Evolutionary conservation across 2,797 vertebrate genomes (phyloP), one percentile per base, ranked within the genome.

Genomic region (Sebastes taczanowskii): DNA sequence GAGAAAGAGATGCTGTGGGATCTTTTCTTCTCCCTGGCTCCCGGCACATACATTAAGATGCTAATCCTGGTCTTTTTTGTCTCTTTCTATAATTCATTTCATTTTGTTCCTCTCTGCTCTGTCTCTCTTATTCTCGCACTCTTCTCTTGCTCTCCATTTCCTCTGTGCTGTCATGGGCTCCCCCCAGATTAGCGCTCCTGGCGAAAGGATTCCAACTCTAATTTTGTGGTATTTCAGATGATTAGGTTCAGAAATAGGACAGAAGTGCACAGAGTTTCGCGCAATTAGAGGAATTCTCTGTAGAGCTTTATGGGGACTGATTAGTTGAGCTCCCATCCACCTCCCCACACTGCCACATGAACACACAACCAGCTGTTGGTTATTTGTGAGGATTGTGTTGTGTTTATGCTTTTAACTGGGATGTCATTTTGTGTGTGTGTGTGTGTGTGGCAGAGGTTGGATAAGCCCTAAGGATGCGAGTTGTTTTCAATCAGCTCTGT

Each of bases 401-500:
- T 91, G 79, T 90, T 86, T 89, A 78, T 86, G 87, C 85, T 86
- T 90, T 92, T 91, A 85, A 86, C 82, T 64, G 85, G 75, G 84
- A 86, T 89, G 79, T 89, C 74, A 82, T 81, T 88, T 68, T 69
- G 58, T 78, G 77, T 80, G 42, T 42, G 42, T 42, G 18, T 27
- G 27, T 27, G 27, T 84, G 46, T 42, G 18, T 62, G 81, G 85
- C 82, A 92, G 90, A 90, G 88, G 86, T 92, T 88, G 84, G 82
- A 89, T 92, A 90, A 93, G 86, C 92, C 90, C 85, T 83, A 85
- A 92, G 94, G 94, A 94, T 93, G 86, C 74, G 83, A 94, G 94
- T 94, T 95, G 94, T 95, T 96, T 95, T 95, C 95, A 95, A 94
- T 95, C 94, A 95, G 91, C 91, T 95, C 94, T 92, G 92, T 92